Evolutionary conservation across 2,797 vertebrate species (phyloP).

Genomic region (Chelmon rostratus): DNA sequence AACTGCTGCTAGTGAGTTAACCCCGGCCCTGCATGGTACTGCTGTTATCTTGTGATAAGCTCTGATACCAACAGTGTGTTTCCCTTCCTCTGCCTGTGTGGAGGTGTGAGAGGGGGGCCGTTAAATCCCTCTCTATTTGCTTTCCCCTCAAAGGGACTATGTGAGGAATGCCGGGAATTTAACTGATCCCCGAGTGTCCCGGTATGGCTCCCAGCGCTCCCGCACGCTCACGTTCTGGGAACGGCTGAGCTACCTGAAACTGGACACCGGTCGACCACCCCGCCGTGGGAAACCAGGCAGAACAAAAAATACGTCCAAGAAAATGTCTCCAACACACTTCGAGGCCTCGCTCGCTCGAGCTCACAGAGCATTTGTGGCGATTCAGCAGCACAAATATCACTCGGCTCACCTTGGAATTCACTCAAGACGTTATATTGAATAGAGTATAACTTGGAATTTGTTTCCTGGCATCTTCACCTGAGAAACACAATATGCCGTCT

Average conservation of each 20-base stretch:
- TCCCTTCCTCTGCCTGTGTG: conserved; percentile 61
- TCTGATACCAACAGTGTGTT: conserved; percentile 60
- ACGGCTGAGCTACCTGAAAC: conserved; percentile 74
- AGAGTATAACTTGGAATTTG: conserved; percentile 52
- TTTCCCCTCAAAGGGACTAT: conserved; percentile 80
- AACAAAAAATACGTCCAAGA: conserved; percentile 60
- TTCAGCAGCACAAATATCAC: conserved; percentile 46
- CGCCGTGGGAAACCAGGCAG: conserved; percentile 68
- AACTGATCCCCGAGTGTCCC: conserved; percentile 77
- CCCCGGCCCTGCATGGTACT: conserved; percentile 64
- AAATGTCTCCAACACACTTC: conserved; percentile 49
- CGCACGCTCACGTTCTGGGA: conserved; percentile 74
- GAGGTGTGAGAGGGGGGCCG: conserved; percentile 58
- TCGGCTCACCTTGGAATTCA: conserved; percentile 55
- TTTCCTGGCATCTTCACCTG: conserved; percentile 57
- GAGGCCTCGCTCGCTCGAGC: conserved; percentile 26
- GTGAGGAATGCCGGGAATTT: conserved; percentile 80
- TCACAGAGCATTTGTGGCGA: conserved; percentile 33
- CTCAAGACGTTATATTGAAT: conserved; percentile 40
- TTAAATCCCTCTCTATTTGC: conserved; percentile 78
- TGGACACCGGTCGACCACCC: conserved; percentile 70
- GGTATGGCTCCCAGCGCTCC: conserved; percentile 71
- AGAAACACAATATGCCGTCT: conserved; percentile 59
- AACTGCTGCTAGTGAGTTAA: conserved; percentile 52
- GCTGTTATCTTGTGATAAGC: conserved; percentile 76